A percentile compares a stretch with the other conserved stretches of the same genome.
Evolutionary conservation across 2,888 invertebrate species (phyloP).

Genomic region (Anoplius nigerrimus): DNA sequence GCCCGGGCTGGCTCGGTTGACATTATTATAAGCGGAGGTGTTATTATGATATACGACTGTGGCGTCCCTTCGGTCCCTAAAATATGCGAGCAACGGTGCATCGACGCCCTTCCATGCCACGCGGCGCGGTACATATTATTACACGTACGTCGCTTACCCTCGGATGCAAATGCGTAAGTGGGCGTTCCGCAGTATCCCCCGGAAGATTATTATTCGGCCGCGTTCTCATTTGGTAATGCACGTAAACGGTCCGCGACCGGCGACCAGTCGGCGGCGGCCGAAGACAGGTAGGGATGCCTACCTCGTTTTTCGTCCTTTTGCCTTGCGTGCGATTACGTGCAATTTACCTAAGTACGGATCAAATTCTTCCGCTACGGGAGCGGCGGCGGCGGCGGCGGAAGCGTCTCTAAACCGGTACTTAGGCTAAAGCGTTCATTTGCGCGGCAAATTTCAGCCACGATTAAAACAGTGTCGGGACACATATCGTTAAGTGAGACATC

Average conservation of each 20-base stretch:
- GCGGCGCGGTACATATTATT: slow-evolving; percentile 14
- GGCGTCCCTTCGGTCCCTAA: slow-evolving; percentile 31
- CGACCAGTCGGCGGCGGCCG: neutral
- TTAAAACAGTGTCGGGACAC: no score
- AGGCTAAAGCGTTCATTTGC: no score
- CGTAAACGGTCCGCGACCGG: neutral
- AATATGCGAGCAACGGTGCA: slow-evolving; percentile 34
- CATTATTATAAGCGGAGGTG: slow-evolving; percentile 54
- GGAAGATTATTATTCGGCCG: no score
- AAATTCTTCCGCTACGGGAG: slow-evolving; percentile 3
- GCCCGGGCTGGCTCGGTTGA: slow-evolving; percentile 47
- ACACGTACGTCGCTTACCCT: neutral
- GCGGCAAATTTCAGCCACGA: no score
- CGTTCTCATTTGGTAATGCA: slow-evolving; percentile 1
- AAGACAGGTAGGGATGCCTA: no score
- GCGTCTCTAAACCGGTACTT: no score
- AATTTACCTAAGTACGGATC: slow-evolving; percentile 21
- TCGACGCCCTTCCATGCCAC: slow-evolving; percentile 20
- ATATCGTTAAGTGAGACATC: no score
- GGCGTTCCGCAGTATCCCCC: neutral
- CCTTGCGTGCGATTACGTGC: neutral
- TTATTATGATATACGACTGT: slow-evolving; percentile 60
- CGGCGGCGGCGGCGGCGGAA: neutral
- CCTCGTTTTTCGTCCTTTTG: neutral
- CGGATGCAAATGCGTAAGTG: slow-evolving; percentile 3